Evolutionary conservation across 1,140 invertebrate species (phyloP).

Genomic region (Sarcophaga peregrina): DNA sequence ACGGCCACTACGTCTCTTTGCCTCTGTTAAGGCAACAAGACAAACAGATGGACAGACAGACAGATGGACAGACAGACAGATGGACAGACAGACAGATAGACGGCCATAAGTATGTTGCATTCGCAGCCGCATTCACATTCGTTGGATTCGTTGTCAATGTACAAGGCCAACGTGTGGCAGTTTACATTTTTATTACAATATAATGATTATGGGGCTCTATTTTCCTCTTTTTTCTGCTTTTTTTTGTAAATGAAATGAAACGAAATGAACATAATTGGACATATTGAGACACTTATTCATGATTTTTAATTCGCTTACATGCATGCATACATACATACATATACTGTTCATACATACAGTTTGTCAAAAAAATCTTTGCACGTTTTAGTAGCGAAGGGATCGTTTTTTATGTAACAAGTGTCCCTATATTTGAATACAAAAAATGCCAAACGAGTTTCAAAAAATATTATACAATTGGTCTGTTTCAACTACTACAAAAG

Average conservation of each 20-base stretch:
- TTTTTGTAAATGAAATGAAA: too few species aligned
- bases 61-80: neutral
- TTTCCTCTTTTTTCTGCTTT: too few species aligned
- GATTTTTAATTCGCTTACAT: conserved; percentile 15
- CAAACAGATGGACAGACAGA: neutral
- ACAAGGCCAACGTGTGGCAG: conserved; percentile 61
- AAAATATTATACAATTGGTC: too few species aligned
- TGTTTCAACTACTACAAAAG: too few species aligned
- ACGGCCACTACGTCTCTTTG: neutral
- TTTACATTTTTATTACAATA: conserved; percentile 45
- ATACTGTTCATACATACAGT: neutral
- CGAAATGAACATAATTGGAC: conserved; percentile 39
- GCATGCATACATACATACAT: neutral
- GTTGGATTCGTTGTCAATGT: conserved; percentile 48
- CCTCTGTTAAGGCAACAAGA: too few species aligned
- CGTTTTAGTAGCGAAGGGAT: too few species aligned
- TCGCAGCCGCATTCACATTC: neutral
- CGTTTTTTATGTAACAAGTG: too few species aligned
- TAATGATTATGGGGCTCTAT: conserved; percentile 20
- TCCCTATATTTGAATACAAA: too few species aligned
- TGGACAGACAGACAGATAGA: neutral
- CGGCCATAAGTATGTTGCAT: neutral
- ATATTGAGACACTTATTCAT: conserved; percentile 41
- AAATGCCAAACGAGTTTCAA: too few species aligned
- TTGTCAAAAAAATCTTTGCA: neutral